Percentiles rank a stretch among this genome's conserved stretches.
Conservation (phyloP, 2,113 vertebrate genomes). For the Dicerorhinus sumatrensis region DNA sequence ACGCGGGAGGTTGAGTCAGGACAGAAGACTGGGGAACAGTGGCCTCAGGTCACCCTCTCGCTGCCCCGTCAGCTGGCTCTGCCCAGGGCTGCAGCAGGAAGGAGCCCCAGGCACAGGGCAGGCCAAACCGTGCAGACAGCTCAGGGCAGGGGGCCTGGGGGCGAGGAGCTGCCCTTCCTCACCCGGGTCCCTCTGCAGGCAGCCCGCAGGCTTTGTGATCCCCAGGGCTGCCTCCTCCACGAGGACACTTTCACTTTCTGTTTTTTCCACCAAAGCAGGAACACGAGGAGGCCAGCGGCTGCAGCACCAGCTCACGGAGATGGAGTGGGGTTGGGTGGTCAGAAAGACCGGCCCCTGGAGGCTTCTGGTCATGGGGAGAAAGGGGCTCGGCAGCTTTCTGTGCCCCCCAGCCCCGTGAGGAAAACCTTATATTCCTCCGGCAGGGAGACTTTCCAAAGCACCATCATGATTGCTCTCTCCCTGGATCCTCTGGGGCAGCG, state of each 20-base stretch:
- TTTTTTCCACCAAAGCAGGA: background rate
- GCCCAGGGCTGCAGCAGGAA: background rate
- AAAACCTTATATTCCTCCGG: background rate
- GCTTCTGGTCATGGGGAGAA: background rate
- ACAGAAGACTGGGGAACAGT: background rate
- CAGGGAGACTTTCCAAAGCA: background rate
- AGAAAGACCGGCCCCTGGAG: background rate
- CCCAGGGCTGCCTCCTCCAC: background rate
- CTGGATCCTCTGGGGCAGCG: background rate
- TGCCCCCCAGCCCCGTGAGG: rapidly evolving
- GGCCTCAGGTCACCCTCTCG: constrained; percentile 26
- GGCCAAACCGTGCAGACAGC: background rate
- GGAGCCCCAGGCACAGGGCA: background rate
- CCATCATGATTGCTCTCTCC: background rate
- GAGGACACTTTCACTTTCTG: background rate
- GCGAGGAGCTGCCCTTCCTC: background rate
- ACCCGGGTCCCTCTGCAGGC: background rate
- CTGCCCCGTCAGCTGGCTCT: background rate
- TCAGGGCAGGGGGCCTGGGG: background rate
- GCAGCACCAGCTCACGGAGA: background rate
- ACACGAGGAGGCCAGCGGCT: no score
- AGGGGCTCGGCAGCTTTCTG: background rate
- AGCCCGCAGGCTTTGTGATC: background rate
- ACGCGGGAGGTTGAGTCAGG: constrained; percentile 36
- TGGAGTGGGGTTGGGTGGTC: background rate